These are phyloP conservation scores for Eretmocerus hayati DNA, from an alignment of 2,888 invertebrate genomes.

Conservation along the genomic window DNA sequence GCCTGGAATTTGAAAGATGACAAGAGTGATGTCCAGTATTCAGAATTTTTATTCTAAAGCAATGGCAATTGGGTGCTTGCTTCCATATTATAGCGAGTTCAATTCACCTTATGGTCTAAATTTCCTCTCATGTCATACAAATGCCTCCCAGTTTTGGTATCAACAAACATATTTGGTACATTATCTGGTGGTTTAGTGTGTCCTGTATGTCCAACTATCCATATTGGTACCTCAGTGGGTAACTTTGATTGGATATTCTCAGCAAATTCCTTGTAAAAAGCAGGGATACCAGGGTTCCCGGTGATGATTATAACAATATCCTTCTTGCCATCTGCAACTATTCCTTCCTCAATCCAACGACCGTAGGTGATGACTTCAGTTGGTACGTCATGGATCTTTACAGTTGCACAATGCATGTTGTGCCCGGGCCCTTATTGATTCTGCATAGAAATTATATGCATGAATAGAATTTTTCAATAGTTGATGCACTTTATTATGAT, in stretches of 20 bases:
- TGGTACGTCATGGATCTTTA: conserved; percentile 59
- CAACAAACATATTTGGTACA: conserved; percentile 42
- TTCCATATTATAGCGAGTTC: no score
- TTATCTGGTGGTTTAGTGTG: conserved; percentile 62
- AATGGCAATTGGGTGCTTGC: no score
- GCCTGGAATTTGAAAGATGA: conserved; percentile 38
- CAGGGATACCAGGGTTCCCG: conserved; percentile 83
- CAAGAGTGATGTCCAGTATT: neutral
- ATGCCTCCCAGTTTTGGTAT: conserved; percentile 43
- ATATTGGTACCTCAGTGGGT: conserved; percentile 60
- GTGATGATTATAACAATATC: conserved; percentile 70
- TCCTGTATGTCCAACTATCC: conserved; percentile 77
- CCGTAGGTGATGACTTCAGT: conserved; percentile 71
- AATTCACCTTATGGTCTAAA: conserved; percentile 64
- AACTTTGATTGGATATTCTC: conserved; percentile 57
- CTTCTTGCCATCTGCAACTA: conserved; percentile 48
- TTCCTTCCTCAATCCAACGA: conserved; percentile 58
- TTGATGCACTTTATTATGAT: no score
- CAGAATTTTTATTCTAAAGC: neutral
- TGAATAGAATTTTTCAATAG: no score
- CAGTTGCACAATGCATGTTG: conserved; percentile 48
- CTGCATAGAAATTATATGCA: neutral
- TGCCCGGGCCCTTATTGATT: neutral
- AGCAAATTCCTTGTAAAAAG: conserved; percentile 73
- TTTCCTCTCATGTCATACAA: conserved; percentile 74